phyloP scores from a whole-genome alignment of 2,797 vertebrate species.

The Rhinella marina region DNA sequence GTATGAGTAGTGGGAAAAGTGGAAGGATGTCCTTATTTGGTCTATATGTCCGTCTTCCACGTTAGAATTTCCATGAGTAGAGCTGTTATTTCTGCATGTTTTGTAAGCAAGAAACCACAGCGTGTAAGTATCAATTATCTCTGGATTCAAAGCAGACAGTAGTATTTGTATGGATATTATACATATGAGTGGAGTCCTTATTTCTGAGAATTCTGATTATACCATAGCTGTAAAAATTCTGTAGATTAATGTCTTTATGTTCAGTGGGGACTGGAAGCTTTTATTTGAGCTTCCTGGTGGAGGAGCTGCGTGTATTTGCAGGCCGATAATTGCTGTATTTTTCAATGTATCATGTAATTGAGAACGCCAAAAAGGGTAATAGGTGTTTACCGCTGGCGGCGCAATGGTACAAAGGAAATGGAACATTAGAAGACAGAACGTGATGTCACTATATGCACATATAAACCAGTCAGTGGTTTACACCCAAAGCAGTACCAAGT shows the following conservation, averaged over 20 bases:
- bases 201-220: conserved; percentile 33
- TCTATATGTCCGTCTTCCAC: not conserved
- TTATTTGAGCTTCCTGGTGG: conserved; percentile 36
- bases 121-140: conserved; percentile 34
- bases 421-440: conserved; percentile 4
- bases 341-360: conserved; percentile 41
- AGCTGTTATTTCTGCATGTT: conserved; percentile 38
- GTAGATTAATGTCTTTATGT: conserved; percentile 46
- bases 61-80: conserved; percentile 6
- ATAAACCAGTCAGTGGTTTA: not conserved
- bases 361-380: conserved; percentile 39
- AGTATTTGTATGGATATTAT: conserved; percentile 24
- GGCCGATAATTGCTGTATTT: conserved; percentile 39
- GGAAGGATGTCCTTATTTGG: conserved; percentile 58
- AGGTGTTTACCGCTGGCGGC: conserved; percentile 36
- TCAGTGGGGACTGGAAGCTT: not conserved
- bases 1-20: not conserved
- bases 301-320: conserved; percentile 23
- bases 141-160: conserved; percentile 26
- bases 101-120: conserved; percentile 46
- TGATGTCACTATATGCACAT: not conserved
- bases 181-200: conserved; percentile 13
- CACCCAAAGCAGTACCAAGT: not conserved
- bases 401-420: conserved; percentile 14
- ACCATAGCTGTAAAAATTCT: conserved; percentile 37